phyloP scores from a whole-genome alignment of 2,113 vertebrate genomes.

The Amphiprion ocellaris region DNA sequence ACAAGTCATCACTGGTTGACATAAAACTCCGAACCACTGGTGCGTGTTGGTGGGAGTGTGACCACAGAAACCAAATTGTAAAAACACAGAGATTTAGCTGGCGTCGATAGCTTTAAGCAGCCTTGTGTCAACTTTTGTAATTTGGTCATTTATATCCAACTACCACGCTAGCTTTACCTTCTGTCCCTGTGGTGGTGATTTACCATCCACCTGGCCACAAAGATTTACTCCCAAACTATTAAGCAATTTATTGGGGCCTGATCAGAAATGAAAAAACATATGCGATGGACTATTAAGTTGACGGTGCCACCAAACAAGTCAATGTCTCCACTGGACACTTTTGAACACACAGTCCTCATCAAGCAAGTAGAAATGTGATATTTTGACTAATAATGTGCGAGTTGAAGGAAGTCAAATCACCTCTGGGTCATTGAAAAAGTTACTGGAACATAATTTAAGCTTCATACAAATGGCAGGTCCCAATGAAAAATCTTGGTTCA shows the following conservation, averaged over 20 bases:
- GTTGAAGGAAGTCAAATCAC: constrained; percentile 66
- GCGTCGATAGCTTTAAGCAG: no score
- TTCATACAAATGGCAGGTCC: constrained; percentile 41
- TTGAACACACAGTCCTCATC: constrained; percentile 37
- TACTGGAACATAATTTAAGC: constrained; percentile 58
- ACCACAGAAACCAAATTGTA: no score
- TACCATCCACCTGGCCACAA: neutral
- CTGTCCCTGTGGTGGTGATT: neutral
- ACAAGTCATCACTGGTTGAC: no score
- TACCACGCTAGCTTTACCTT: no score
- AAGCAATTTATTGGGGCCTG: neutral
- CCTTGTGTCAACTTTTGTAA: no score
- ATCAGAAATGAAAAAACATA: constrained; percentile 17
- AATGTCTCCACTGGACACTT: constrained; percentile 40
- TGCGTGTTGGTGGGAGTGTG: no score
- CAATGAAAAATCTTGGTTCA: constrained; percentile 49
- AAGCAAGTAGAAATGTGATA: constrained; percentile 55
- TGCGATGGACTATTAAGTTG: constrained; percentile 26
- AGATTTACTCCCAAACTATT: neutral
- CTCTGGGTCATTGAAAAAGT: constrained; percentile 53
- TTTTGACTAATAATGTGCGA: constrained; percentile 58
- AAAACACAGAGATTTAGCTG: no score
- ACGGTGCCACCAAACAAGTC: constrained; percentile 43
- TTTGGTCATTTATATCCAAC: no score
- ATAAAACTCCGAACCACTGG: no score